Percentiles rank a stretch among this genome's conserved stretches.
Evolutionary conservation across 2,797 vertebrate species (phyloP).

Genomic region (Odontamblyopus rebecca): DNA sequence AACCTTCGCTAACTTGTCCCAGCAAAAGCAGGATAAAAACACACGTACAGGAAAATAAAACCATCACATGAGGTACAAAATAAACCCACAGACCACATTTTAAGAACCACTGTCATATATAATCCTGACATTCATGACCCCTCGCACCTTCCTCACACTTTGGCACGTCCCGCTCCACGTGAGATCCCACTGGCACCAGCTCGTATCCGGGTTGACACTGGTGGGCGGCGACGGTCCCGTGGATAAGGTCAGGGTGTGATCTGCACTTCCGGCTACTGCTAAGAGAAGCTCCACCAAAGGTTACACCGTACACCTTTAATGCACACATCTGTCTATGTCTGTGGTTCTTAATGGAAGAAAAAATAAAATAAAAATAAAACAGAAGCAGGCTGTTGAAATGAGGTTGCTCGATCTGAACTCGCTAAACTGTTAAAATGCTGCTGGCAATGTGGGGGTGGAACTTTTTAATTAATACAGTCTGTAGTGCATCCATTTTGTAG

Average conservation of each 20-base stretch:
- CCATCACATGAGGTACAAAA: no score
- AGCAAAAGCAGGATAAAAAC: not conserved
- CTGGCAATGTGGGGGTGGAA: not conserved
- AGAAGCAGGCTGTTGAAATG: not conserved
- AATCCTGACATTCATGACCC: not conserved
- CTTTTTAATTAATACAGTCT: slow-evolving; percentile 12
- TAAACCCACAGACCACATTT: not conserved
- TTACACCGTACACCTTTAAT: no score
- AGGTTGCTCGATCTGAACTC: not conserved
- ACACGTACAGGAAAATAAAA: not conserved
- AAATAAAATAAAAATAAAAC: not conserved
- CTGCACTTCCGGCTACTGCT: slow-evolving; percentile 94
- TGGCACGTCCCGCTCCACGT: slow-evolving; percentile 93
- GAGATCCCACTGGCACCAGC: slow-evolving; percentile 93
- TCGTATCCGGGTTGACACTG: slow-evolving; percentile 96
- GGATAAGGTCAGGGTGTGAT: slow-evolving; percentile 92
- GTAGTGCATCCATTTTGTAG: slow-evolving; percentile 3
- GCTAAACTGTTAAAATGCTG: not conserved
- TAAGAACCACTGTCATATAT: slow-evolving; percentile 52
- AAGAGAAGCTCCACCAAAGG: slow-evolving; percentile 39
- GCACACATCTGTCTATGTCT: not conserved
- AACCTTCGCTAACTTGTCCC: not conserved
- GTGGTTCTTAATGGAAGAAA: not conserved
- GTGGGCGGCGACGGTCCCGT: slow-evolving; percentile 92
- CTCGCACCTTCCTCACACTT: slow-evolving; percentile 89